A percentile compares a stretch with the other conserved stretches of the same genome.
These are phyloP conservation scores for Mercenaria mercenaria DNA, from an alignment of 1,140 invertebrate genomes.

Conservation along the genomic window DNA sequence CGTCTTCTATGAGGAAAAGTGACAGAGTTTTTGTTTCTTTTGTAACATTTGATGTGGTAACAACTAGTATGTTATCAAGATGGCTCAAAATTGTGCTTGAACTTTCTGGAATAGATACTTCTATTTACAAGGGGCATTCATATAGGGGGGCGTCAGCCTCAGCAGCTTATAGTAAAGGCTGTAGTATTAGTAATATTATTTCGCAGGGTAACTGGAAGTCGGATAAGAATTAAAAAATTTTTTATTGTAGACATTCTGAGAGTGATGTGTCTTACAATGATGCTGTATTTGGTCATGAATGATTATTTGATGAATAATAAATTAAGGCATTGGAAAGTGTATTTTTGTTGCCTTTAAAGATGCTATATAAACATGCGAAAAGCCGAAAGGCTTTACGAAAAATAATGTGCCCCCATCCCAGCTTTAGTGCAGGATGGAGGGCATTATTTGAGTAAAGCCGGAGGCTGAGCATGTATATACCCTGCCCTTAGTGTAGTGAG, in stretches of 20 bases:
- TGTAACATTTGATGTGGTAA: neutral
- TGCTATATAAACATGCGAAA: no score
- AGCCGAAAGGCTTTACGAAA: no score
- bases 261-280: neutral
- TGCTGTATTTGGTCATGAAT: no score
- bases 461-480: no score
- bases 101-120: neutral
- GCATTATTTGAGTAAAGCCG: no score
- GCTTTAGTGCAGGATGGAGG: no score
- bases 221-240: neutral
- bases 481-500: no score
- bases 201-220: neutral
- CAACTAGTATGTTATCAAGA: neutral
- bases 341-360: no score
- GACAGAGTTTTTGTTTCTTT: neutral
- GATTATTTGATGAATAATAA: no score
- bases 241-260: neutral
- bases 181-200: neutral
- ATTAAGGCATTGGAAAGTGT: no score
- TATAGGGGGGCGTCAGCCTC: neutral
- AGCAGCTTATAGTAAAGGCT: neutral
- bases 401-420: no score
- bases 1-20: neutral
- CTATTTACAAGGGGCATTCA: slow-evolving; percentile 7
- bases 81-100: neutral